A percentile compares a stretch with the other conserved stretches of the same genome.
These are phyloP conservation scores for Pimpla rufipes DNA, from an alignment of 2,888 invertebrate species.

Conservation along the genomic window DNA sequence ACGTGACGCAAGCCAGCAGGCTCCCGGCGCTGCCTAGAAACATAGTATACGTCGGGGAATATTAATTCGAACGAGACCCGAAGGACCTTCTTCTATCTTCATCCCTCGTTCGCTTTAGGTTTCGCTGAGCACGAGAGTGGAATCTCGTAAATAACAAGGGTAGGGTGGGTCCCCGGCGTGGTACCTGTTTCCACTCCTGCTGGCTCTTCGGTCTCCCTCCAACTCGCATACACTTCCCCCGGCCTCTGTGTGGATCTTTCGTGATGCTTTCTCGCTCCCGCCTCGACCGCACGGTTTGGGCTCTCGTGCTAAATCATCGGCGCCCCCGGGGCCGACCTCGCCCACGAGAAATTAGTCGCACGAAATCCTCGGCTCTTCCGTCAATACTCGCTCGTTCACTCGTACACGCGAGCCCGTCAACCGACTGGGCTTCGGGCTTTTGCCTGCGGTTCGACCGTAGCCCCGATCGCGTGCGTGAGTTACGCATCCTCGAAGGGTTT, in stretches of 20 bases:
- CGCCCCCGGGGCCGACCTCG: conserved; percentile 67
- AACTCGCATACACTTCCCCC: conserved; percentile 40
- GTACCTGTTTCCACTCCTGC: conserved; percentile 36
- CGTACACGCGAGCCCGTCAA: conserved; percentile 38
- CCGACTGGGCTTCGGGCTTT: conserved; percentile 27
- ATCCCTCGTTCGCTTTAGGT: conserved; percentile 61
- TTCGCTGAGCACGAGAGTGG: conserved; percentile 63
- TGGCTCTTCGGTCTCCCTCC: conserved; percentile 27
- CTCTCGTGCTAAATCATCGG: conserved; percentile 75
- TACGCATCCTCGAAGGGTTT: conserved; percentile 47
- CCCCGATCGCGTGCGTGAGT: conserved; percentile 47
- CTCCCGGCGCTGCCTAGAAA: conserved; percentile 51
- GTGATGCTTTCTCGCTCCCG: conserved; percentile 52
- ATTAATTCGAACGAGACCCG: conserved; percentile 72
- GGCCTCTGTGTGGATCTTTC: conserved; percentile 62
- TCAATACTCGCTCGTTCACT: conserved; percentile 57
- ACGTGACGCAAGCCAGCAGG: conserved; percentile 63
- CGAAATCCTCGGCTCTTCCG: conserved; percentile 62
- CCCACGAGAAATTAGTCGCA: conserved; percentile 69
- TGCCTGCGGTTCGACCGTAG: conserved; percentile 23
- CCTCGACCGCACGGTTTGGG: conserved; percentile 49
- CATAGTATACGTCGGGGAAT: conserved; percentile 67
- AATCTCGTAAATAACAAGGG: conserved; percentile 78
- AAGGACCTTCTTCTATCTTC: conserved; percentile 58
- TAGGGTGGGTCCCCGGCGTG: conserved; percentile 31